These are phyloP conservation scores for Apotomis turbidana DNA, from an alignment of 2,888 invertebrate genomes.

Conservation along the genomic window DNA sequence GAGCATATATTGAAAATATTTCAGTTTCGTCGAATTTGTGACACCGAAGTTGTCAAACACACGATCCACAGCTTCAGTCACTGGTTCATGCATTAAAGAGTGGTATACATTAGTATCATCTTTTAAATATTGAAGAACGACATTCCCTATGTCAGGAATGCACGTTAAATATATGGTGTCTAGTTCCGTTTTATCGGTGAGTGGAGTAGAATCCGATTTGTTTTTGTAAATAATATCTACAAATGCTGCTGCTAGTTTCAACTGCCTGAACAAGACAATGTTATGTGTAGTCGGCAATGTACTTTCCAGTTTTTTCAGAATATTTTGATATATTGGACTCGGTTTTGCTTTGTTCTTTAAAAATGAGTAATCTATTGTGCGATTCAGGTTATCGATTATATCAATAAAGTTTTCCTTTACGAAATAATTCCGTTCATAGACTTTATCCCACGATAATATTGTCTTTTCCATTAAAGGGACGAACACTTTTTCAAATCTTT, in stretches of 20 bases:
- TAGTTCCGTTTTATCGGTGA: conserved; percentile 5
- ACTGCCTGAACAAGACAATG: conserved; percentile 18
- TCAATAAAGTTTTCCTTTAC: conserved; percentile 17
- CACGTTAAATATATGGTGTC: conserved; percentile 6
- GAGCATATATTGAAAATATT: conserved; percentile 15
- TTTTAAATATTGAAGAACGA: conserved; percentile 19
- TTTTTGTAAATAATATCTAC: conserved; percentile 14
- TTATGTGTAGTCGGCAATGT: conserved; percentile 20
- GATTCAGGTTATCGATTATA: conserved; percentile 6
- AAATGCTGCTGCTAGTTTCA: conserved; percentile 25
- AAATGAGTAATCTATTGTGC: conserved; percentile 1
- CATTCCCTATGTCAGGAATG: conserved; percentile 18
- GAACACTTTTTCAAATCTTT: conserved; percentile 50
- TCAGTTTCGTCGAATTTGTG: neutral
- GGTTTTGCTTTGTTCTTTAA: conserved; percentile 28
- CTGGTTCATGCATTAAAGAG: conserved; percentile 14
- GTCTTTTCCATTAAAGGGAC: conserved; percentile 51
- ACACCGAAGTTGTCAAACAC: conserved; percentile 3
- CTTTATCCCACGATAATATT: conserved; percentile 48
- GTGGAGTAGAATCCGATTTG: neutral
- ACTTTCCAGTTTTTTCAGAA: conserved; percentile 18
- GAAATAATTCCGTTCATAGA: conserved; percentile 30
- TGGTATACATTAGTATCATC: conserved; percentile 17
- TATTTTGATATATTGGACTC: conserved; percentile 7
- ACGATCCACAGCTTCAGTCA: neutral